phyloP scores from a whole-genome alignment of 2,113 vertebrate species.

The Setophaga coronata region DNA sequence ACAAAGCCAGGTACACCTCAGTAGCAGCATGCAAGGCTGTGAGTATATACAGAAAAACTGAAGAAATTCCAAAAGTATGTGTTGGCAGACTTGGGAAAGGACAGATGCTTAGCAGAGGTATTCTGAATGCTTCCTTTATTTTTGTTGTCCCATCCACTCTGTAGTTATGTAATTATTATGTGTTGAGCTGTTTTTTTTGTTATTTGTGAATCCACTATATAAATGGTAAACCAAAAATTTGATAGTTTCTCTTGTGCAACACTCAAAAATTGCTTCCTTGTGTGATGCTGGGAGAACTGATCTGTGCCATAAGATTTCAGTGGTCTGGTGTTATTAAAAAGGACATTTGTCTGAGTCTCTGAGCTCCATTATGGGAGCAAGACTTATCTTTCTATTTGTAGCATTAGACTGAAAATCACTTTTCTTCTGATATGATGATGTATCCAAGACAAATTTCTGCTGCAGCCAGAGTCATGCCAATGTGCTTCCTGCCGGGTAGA shows the following conservation, averaged over 20 bases:
- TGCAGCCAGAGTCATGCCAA: background rate
- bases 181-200: background rate
- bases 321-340: background rate
- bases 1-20: background rate
- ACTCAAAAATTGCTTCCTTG: background rate
- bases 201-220: background rate
- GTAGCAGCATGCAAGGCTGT: background rate
- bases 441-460: background rate
- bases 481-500: background rate
- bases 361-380: background rate
- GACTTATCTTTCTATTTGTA: background rate
- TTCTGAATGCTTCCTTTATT: background rate
- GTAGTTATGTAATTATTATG: background rate
- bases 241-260: background rate
- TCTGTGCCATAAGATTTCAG: background rate
- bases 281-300: background rate
- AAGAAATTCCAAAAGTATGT: background rate
- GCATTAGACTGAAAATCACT: background rate
- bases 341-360: background rate
- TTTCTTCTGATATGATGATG: background rate
- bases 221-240: background rate
- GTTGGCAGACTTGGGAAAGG: background rate
- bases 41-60: background rate
- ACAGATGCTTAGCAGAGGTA: fast-evolving
- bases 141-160: background rate